These are phyloP conservation scores for Bombus waltoni DNA, from an alignment of 1,140 invertebrate genomes.

Conservation along the genomic window DNA sequence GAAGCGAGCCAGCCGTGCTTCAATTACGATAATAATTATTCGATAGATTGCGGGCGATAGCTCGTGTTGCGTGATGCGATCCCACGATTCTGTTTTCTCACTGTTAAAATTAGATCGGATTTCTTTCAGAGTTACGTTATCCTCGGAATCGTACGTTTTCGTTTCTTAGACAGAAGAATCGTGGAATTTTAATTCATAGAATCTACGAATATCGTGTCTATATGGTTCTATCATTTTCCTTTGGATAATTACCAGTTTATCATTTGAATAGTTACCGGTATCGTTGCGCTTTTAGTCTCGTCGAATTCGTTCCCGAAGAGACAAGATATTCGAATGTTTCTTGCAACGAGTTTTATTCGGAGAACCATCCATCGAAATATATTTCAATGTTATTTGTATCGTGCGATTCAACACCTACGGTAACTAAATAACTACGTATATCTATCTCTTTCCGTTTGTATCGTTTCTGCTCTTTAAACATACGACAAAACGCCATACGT, in stretches of 20 bases:
- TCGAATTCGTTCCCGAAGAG: too few species aligned
- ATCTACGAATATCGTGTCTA: not conserved
- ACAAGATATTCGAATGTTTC: too few species aligned
- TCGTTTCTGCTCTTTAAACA: too few species aligned
- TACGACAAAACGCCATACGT: too few species aligned
- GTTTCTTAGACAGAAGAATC: not conserved
- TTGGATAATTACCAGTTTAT: not conserved
- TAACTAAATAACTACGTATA: too few species aligned
- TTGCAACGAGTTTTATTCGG: too few species aligned
- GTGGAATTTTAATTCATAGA: not conserved
- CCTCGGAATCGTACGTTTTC: not conserved
- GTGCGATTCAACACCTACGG: too few species aligned
- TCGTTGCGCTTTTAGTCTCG: too few species aligned
- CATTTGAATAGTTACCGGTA: not conserved
- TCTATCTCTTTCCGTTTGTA: too few species aligned
- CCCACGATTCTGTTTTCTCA: constrained; percentile 2
- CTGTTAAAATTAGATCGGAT: not conserved
- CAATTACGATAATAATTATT: constrained; percentile 50
- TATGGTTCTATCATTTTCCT: not conserved
- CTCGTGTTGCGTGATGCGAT: not conserved
- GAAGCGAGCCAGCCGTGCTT: constrained; percentile 34
- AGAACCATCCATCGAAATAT: too few species aligned
- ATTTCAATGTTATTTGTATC: too few species aligned
- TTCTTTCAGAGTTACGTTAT: not conserved
- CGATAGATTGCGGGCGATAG: constrained; percentile 1